These are phyloP conservation scores for Campylorhamphus procurvoides DNA, from an alignment of 2,113 vertebrate genomes.

Conservation along the genomic window DNA sequence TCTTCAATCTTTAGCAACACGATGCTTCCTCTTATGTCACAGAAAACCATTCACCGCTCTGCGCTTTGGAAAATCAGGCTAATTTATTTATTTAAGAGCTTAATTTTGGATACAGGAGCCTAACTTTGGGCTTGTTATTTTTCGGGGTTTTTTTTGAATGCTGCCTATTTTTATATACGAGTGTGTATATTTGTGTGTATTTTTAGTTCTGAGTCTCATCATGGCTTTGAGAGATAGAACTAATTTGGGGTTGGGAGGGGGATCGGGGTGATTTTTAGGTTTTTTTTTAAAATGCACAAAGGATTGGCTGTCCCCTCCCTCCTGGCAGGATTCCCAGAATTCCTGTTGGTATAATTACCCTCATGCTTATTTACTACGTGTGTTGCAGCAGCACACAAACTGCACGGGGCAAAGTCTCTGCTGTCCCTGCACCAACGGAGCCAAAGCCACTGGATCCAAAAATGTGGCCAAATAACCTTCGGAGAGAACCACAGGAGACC, in stretches of 20 bases:
- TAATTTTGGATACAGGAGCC: slow-evolving; percentile 49
- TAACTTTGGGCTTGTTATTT: not conserved
- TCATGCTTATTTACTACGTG: slow-evolving; percentile 45
- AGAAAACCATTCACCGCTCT: not conserved
- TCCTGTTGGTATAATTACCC: slow-evolving; percentile 54
- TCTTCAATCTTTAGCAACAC: slow-evolving; percentile 35
- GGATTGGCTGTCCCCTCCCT: not conserved
- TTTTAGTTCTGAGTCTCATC: slow-evolving; percentile 41
- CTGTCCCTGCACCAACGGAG: not conserved
- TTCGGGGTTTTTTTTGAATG: not conserved
- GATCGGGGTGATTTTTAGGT: not conserved
- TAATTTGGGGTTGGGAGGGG: slow-evolving; percentile 25
- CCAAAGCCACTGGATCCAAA: not conserved
- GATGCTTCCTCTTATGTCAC: slow-evolving; percentile 44
- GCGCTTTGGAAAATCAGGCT: slow-evolving; percentile 18
- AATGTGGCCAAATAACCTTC: not conserved
- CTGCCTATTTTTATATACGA: slow-evolving; percentile 28
- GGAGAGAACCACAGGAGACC: not conserved
- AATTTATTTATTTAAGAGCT: slow-evolving; percentile 62
- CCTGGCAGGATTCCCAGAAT: slow-evolving; percentile 52
- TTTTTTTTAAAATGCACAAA: not conserved
- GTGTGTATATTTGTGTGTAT: not conserved
- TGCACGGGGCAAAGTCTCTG: not conserved
- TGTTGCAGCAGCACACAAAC: slow-evolving; percentile 3
- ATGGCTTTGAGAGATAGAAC: not conserved